Conservation (phyloP, 2,888 invertebrate genomes). For the Drosophila meridiana region DNA sequence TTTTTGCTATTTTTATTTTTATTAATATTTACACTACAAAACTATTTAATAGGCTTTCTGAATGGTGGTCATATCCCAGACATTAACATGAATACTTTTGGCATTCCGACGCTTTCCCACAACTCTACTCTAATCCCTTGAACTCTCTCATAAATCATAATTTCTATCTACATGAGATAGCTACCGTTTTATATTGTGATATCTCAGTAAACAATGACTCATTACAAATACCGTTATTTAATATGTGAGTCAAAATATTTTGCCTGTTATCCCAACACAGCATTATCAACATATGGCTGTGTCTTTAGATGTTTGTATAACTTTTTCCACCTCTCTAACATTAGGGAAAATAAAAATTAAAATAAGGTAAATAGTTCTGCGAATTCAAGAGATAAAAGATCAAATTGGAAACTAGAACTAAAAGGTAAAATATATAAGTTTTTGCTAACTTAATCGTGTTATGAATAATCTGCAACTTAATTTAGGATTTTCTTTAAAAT, state of each 20-base stretch:
- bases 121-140: neutral
- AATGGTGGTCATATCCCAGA: no score
- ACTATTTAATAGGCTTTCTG: no score
- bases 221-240: neutral
- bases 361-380: no score
- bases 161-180: neutral
- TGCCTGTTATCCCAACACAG: neutral
- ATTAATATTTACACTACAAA: no score
- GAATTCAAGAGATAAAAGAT: no score
- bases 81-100: neutral
- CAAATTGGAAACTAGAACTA: no score
- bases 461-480: no score
- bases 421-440: no score
- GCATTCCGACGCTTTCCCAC: neutral
- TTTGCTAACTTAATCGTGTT: no score
- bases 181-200: neutral
- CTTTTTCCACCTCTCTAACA: neutral
- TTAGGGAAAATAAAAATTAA: neutral
- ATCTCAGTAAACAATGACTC: neutral
- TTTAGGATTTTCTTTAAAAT: no score
- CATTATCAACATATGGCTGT: neutral
- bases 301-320: neutral
- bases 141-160: neutral
- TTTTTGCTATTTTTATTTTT: no score
- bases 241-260: neutral